Evolutionary conservation across 53 echinoderm and acorn worm genomes (phyloP).

Genomic region (Pentamera pediparva): DNA sequence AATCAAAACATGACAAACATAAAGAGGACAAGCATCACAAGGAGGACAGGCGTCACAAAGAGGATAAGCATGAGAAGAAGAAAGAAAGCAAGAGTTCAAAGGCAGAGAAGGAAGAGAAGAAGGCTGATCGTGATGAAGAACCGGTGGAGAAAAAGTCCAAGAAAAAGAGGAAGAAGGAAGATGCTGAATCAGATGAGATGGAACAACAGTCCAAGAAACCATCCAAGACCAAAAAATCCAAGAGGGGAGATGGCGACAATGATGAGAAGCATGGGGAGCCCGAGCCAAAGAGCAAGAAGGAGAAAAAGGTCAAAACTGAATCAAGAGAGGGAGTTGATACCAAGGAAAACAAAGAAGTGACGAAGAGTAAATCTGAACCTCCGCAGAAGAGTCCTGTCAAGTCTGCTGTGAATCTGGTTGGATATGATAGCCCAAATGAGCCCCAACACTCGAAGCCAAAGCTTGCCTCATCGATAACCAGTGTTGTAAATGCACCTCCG

Average conservation of each 20-base stretch:
- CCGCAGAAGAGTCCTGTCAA: slow-evolving; percentile 54
- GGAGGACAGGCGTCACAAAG: slow-evolving; percentile 18
- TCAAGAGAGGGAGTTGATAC: slow-evolving; percentile 13
- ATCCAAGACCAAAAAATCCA: slow-evolving; percentile 43
- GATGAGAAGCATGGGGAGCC: slow-evolving; percentile 22
- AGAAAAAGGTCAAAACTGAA: slow-evolving; percentile 41
- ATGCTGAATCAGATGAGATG: slow-evolving; percentile 20
- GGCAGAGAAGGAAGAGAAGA: slow-evolving; percentile 19
- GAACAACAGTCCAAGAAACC: slow-evolving; percentile 41
- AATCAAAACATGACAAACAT: slow-evolving; percentile 21
- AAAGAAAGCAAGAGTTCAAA: slow-evolving; percentile 22
- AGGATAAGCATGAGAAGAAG: slow-evolving; percentile 40
- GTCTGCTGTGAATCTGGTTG: slow-evolving; percentile 83
- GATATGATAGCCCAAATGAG: slow-evolving; percentile 82
- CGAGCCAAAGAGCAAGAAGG: slow-evolving; percentile 49
- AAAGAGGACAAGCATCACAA: slow-evolving; percentile 3
- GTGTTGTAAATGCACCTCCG: not conserved
- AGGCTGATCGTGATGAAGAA: slow-evolving; percentile 19
- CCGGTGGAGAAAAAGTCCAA: slow-evolving; percentile 28
- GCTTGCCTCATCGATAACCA: slow-evolving; percentile 6
- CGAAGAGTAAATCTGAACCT: slow-evolving; percentile 9
- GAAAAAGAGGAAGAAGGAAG: slow-evolving; percentile 43
- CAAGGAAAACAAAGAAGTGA: slow-evolving; percentile 44
- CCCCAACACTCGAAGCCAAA: slow-evolving; percentile 53
- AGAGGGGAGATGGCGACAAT: slow-evolving; percentile 41